Conservation (phyloP, 2,797 vertebrate species). For the Squalus acanthias region DNA sequence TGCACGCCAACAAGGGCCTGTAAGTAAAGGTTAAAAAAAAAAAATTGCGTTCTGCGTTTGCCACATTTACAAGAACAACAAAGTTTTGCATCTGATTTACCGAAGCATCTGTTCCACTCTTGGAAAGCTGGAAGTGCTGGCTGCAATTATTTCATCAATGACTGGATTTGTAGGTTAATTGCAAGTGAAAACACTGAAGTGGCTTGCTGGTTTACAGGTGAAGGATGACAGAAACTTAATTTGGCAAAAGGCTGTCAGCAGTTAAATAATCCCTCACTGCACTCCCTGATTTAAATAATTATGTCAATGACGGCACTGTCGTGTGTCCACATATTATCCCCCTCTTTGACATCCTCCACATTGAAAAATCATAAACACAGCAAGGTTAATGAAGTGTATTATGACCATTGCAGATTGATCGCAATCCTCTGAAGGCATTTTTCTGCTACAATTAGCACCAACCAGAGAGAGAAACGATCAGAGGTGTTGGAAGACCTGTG, state of each 20-base stretch:
- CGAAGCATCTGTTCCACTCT: background rate
- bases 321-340: background rate
- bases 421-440: slow-evolving; percentile 10
- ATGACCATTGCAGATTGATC: background rate
- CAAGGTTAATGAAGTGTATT: slow-evolving; percentile 18
- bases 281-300: background rate
- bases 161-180: slow-evolving; percentile 34
- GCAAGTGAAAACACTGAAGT: slow-evolving; percentile 4
- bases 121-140: background rate
- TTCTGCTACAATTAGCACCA: background rate
- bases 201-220: slow-evolving; percentile 11
- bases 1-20: background rate
- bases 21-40: background rate
- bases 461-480: background rate
- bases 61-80: background rate
- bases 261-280: background rate
- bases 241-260: slow-evolving; percentile 21
- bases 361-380: background rate
- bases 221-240: background rate
- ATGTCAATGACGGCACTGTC: background rate
- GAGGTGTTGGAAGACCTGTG: background rate
- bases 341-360: background rate
- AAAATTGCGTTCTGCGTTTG: background rate
- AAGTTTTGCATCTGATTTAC: background rate
- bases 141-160: slow-evolving; percentile 29